Conservation (phyloP, 1,140 invertebrate genomes). For the Drosophila sechellia region DNA sequence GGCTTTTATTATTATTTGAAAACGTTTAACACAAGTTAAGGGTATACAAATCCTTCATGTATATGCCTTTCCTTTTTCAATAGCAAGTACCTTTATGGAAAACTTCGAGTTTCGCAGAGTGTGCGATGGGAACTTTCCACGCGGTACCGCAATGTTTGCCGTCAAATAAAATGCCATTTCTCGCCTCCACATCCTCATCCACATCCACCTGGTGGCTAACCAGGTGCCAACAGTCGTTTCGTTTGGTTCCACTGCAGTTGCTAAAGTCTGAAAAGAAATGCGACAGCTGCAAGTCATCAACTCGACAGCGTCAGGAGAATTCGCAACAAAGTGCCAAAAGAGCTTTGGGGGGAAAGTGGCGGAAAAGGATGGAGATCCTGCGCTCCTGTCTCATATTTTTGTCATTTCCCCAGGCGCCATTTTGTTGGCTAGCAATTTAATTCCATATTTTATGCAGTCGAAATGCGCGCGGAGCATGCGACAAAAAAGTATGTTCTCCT, state of each 20-base stretch:
- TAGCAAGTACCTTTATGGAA: neutral
- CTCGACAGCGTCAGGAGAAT: constrained; percentile 46
- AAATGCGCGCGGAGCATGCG: constrained; percentile 50
- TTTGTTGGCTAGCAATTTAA: constrained; percentile 61
- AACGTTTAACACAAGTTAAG: no score
- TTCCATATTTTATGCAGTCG: constrained; percentile 64
- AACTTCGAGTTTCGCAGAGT: neutral
- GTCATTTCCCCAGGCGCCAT: constrained; percentile 58
- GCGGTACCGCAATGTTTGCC: constrained; percentile 40
- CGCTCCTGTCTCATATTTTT: constrained; percentile 55
- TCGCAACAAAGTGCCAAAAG: constrained; percentile 42
- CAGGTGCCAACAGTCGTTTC: constrained; percentile 45
- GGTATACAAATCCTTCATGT: no score
- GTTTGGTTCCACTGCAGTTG: constrained; percentile 34
- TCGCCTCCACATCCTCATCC: constrained; percentile 4
- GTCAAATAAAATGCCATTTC: constrained; percentile 46
- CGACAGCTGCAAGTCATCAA: constrained; percentile 61
- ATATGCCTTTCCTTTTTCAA: no score
- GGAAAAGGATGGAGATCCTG: constrained; percentile 14
- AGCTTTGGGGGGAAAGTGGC: neutral
- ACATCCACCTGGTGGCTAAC: constrained; percentile 24
- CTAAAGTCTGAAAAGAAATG: constrained; percentile 46
- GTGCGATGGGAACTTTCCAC: constrained; percentile 7
- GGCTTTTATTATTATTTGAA: no score
- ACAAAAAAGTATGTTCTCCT: constrained; percentile 45